Evolutionary conservation across 2,113 vertebrate genomes (phyloP), one percentile per base, ranked within the genome.

Genomic region (Varanus salvator): DNA sequence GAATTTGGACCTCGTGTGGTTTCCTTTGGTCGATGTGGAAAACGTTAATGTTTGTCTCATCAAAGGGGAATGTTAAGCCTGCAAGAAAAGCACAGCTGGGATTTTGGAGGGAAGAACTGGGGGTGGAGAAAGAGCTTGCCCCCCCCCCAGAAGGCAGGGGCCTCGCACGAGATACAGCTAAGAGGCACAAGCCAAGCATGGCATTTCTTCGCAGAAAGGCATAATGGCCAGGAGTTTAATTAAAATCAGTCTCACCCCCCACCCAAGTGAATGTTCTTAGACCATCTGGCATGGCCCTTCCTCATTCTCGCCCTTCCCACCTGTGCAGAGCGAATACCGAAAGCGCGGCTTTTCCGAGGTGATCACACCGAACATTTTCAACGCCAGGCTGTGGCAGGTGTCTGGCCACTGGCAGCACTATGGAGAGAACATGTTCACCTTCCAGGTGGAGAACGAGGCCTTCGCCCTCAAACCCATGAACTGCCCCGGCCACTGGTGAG

Each of bases 401-500:
- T 99, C 99, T 0, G 99, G 99, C 15, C 98, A 99, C 95, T 99
- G 98, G 98, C 97, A 98, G 83, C 98, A 99, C 93, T 99, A 99
- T 92, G 96, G 96, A 8, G 92, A 98, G 90, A 96, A 99, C 95
- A 99, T 99, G 97, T 99, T 99, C 95, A 96, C 98, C 0, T 97
- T 99, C 93, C 93, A 85, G 0, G 94, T 97, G 0, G 90, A 97
- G 75, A 86, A 96, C 0, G 97, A 98, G 93, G 97, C 91, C 0
- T 98, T 98, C 1, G 98, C 98, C 38, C 98, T 99, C 86, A 99
- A 99, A 91, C 99, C 99, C 85, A 99, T 99, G 99, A 99, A 99
- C 95, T 99, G 99, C 89, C 98, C 99, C 0, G 99, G 98, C 0
- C 99, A 99, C 96, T 99, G 99, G 99, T 99, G 92, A 97, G 95